These are phyloP conservation scores for Drosophila crucigera DNA, from an alignment of 2,888 invertebrate genomes.

Conservation along the genomic window DNA sequence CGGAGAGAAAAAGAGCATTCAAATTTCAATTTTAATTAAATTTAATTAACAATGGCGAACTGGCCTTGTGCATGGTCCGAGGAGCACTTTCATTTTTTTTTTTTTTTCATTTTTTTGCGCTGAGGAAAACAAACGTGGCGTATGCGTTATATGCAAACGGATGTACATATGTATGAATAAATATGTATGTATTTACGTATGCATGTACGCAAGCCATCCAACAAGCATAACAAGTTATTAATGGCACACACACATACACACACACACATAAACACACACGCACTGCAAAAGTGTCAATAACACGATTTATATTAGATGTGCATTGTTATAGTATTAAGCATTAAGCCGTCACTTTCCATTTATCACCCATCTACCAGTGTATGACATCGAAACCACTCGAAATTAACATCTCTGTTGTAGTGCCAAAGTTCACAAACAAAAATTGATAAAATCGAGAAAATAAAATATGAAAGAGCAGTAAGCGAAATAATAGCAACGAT, in stretches of 20 bases:
- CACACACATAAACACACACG: constrained; percentile 14
- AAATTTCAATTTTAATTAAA: constrained; percentile 39
- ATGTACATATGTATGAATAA: constrained; percentile 22
- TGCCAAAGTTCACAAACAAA: constrained; percentile 58
- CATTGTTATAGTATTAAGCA: constrained; percentile 22
- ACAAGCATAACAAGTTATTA: constrained; percentile 60
- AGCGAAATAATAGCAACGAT: constrained; percentile 33
- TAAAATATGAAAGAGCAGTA: constrained; percentile 31
- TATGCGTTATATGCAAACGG: constrained; percentile 58
- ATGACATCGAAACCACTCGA: constrained; percentile 48
- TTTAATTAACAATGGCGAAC: constrained; percentile 35
- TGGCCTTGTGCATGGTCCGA: constrained; percentile 63
- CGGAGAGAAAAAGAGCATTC: constrained; percentile 10
- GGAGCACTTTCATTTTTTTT: constrained; percentile 64
- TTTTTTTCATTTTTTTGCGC: constrained; percentile 6
- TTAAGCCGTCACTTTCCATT: constrained; percentile 55
- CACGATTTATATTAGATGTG: constrained; percentile 42
- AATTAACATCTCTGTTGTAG: constrained; percentile 44
- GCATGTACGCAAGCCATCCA: constrained; percentile 33
- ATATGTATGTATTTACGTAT: neutral
- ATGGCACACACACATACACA: constrained; percentile 9
- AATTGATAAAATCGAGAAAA: constrained; percentile 7
- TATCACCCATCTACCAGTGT: constrained; percentile 28
- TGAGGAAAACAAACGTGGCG: constrained; percentile 47
- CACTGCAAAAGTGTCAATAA: constrained; percentile 56